Evolutionary conservation across 1,140 invertebrate genomes (phyloP).

Genomic region (Drosophila orosa): DNA sequence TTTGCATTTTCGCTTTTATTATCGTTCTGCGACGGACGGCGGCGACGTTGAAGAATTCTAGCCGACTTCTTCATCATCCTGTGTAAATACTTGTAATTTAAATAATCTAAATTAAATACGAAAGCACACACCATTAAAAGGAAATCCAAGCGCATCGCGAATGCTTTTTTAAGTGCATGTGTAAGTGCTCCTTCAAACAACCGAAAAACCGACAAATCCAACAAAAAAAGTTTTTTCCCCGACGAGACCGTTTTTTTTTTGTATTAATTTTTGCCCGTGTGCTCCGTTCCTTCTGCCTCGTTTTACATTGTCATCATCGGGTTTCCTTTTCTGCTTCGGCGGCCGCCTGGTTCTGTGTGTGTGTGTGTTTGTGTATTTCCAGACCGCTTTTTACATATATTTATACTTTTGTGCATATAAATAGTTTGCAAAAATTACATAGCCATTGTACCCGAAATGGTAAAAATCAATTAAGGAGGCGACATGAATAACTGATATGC

Average conservation of each 20-base stretch:
- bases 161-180: constrained; percentile 76
- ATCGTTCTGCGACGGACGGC: constrained; percentile 78
- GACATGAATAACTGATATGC: constrained; percentile 26
- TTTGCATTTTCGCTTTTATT: constrained; percentile 80
- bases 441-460: constrained; percentile 31
- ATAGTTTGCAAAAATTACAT: constrained; percentile 59
- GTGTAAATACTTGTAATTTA: constrained; percentile 83
- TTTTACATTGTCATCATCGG: constrained; percentile 75
- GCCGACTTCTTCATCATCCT: constrained; percentile 77
- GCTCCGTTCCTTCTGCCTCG: constrained; percentile 40
- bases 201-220: constrained; percentile 29
- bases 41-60: constrained; percentile 73
- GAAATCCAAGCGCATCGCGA: constrained; percentile 50
- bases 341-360: constrained; percentile 11
- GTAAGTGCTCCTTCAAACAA: constrained; percentile 51
- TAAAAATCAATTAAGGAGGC: constrained; percentile 54
- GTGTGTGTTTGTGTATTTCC: constrained; percentile 54
- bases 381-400: constrained; percentile 53
- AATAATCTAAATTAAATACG: constrained; percentile 76
- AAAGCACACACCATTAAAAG: constrained; percentile 62
- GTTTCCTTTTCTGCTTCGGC: constrained; percentile 64
- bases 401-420: constrained; percentile 53
- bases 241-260: constrained; percentile 50
- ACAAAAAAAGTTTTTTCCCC: constrained; percentile 41
- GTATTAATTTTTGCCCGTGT: constrained; percentile 26